Base-by-base conservation (phyloP, 2,888 invertebrate genomes). In the Gari tellinella region DNA sequence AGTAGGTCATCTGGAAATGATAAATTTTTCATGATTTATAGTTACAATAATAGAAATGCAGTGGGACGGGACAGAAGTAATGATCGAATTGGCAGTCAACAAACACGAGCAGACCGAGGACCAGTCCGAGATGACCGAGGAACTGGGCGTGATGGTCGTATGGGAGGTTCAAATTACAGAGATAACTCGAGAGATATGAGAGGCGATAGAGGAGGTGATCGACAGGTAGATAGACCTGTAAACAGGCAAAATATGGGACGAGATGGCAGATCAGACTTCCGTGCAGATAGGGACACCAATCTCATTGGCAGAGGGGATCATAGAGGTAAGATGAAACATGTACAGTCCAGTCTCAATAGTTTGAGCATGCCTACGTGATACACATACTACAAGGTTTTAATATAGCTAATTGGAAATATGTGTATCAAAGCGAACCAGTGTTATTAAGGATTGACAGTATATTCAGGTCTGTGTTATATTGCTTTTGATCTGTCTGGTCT, bases 181-280 rank as follows among this genome's bases (percentile, higher is more conserved):
- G 75, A 74, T 31, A 72, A 66, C 38, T 41, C 56, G 38, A 53
- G 57, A 38, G 84, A 75, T 31, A 66, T 58, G 37, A 57, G 62
- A 57, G n/a, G n/a, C n/a, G 72, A 41, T 37, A 64, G 73, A 19
- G 74, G 66, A 41, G 10, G 10, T 31, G 75, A 68, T 15, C 61
- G 79, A 17, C 53, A 61, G 5, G 56, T 68, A 38, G 76, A 69
- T 25, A 55, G 76, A 37, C 37, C 63, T 8, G 60, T 49, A 10
- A 66, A 68, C 12, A 26, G 82, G 67, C 69, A 72, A 65, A 60
- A 58, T 57, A 21, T 66, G n/a, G 52, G 51, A 10, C 31, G 76
- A 37, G 72, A 76, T 45, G 43, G 51, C 4, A 31, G 65, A 25
- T 40, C 60, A 19, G 72, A 76, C 45, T 72, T 72, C 41, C 37